Evolutionary conservation across 2,888 invertebrate species (phyloP), one percentile per base, ranked within the genome.

Genomic region (Caenorhabditis sp.): DNA sequence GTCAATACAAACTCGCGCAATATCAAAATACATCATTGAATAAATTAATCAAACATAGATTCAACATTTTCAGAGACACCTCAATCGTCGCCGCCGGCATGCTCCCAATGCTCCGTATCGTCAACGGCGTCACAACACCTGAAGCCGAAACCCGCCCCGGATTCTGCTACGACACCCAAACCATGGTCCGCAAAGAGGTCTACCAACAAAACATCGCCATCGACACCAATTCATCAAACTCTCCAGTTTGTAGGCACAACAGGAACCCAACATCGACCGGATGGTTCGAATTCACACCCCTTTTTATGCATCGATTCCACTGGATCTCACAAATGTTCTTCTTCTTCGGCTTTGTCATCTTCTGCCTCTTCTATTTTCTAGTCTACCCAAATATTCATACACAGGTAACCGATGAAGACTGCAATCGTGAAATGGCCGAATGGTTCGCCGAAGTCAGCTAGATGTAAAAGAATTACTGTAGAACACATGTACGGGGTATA

Each of bases 301-400:
- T 70, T 14, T 82, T 82, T 58, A 82, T 86, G 81, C 80, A 83
- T 20, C 77, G 85, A 36, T 86, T 86, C 63, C 86, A 86, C 49
- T 86, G 86, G 85, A 84, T 86, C 63, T 78, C 84, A 1, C 77
- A 87, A 82, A 84, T 87, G 83, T 71, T 76, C 1, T 87, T 87
- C 70, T 87, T 87, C 70, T 83, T 87, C 66, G 83, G 83, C 1
- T 87, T 87, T 67, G 82, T 85, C 62, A 67, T 84, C 20, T 87
- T 87, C 74, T 84, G 83, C 61, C 68, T 86, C 8, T 87, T 86
- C 70, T 87, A 83, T 61, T 87, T 87, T 70, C 70, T 87, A 31
- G 79, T 87, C 56, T 87, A 87, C 63, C 87, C 87, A 1, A 82
- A 84, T 68, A 79, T 86, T 54, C 81, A 84, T 58, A 70, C 78